Evolutionary conservation across 2,888 invertebrate species (phyloP).

Genomic region (Amphipyra tragopoginis): DNA sequence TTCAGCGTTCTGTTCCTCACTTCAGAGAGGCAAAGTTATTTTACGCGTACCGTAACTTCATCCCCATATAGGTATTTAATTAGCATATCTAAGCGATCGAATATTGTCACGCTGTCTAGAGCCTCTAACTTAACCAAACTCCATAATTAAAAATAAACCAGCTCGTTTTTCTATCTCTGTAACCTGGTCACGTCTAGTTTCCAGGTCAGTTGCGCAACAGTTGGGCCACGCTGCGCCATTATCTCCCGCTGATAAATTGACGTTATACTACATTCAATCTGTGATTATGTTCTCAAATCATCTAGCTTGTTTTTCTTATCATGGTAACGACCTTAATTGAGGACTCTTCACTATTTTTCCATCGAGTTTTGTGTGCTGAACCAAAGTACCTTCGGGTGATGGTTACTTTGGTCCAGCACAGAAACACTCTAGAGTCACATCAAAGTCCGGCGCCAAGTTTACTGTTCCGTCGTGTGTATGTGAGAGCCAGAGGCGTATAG

Average conservation of each 20-base stretch:
- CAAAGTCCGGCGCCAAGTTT: too few species aligned
- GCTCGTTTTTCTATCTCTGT: slow-evolving; percentile 43
- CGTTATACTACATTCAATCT: slow-evolving; percentile 50
- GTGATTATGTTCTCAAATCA: slow-evolving; percentile 42
- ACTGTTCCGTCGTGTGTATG: too few species aligned
- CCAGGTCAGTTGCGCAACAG: slow-evolving; percentile 59
- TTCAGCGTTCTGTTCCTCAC: too few species aligned
- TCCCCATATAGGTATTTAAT: too few species aligned
- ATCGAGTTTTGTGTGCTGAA: background rate
- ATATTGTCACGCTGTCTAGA: too few species aligned
- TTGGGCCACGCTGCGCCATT: slow-evolving; percentile 43
- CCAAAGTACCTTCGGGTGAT: too few species aligned
- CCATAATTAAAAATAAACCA: slow-evolving; percentile 21
- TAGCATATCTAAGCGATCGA: too few species aligned
- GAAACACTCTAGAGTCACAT: too few species aligned
- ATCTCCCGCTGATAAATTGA: slow-evolving; percentile 45
- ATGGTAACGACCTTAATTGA: slow-evolving; percentile 34
- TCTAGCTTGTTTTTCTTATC: slow-evolving; percentile 27
- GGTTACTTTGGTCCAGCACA: too few species aligned
- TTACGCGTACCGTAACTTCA: too few species aligned
- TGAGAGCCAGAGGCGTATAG: too few species aligned
- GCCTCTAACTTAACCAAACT: slow-evolving; percentile 13
- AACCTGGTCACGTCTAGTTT: slow-evolving; percentile 66
- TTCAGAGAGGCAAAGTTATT: too few species aligned
- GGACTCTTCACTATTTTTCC: slow-evolving; percentile 12